Conservation (phyloP, 2,797 vertebrate species). For the Sebastiscus albofasciatus region DNA sequence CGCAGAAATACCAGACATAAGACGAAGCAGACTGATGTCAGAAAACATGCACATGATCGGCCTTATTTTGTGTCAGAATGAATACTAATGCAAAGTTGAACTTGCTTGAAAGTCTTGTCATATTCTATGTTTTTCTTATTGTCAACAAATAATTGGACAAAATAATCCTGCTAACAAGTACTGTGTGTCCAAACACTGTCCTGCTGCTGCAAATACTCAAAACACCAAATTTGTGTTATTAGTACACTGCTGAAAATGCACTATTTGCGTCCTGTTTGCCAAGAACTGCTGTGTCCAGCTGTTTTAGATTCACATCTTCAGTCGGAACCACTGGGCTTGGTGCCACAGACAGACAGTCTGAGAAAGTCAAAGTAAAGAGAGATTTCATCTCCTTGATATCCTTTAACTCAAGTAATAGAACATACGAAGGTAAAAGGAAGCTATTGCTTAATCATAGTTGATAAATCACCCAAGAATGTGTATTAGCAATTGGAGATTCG, state of each 20-base stretch:
- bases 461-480: background rate
- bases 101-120: background rate
- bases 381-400: background rate
- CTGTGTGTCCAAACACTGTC: background rate
- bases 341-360: background rate
- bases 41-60: background rate
- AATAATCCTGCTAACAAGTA: background rate
- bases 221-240: background rate
- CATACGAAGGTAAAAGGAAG: background rate
- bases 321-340: background rate
- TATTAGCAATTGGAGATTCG: background rate
- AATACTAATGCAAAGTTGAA: background rate
- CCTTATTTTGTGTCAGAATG: background rate
- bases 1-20: slow-evolving; percentile 38
- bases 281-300: background rate
- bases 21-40: background rate
- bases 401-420: too few relatives aligned
- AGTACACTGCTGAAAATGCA: background rate
- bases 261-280: background rate
- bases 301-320: background rate
- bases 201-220: background rate
- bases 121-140: background rate
- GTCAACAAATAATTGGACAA: background rate
- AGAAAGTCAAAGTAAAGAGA: background rate
- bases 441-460: background rate